Percentiles rank a stretch among this genome's conserved stretches.
Conservation (phyloP, 2,888 invertebrate genomes). For the Drosophila silvestris region DNA sequence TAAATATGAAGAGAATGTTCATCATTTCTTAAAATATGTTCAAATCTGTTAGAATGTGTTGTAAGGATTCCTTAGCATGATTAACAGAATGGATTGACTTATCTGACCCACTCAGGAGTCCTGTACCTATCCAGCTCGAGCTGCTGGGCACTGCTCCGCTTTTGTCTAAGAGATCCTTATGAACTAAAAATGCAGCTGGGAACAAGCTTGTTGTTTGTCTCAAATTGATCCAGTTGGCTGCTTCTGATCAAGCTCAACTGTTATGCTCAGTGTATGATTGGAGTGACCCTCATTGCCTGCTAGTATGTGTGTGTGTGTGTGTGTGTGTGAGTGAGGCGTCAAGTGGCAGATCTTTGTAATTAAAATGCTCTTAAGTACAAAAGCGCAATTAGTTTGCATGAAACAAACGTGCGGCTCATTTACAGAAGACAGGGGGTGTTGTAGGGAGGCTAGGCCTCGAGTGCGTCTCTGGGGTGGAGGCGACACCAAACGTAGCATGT, state of each 20-base stretch:
- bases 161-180: neutral
- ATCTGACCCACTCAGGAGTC: neutral
- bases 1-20: neutral
- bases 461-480: conserved; percentile 63
- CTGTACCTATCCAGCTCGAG: neutral
- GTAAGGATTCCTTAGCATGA: rapidly evolving
- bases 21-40: neutral
- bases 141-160: neutral
- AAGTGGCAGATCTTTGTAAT: conserved; percentile 69
- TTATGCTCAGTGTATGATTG: conserved; percentile 40
- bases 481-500: conserved; percentile 70
- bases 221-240: neutral
- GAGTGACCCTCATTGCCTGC: conserved; percentile 66
- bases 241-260: too few relatives aligned
- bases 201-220: neutral
- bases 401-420: conserved; percentile 68
- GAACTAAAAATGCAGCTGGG: neutral
- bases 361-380: conserved; percentile 76
- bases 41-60: neutral
- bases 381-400: conserved; percentile 81
- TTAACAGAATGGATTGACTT: neutral
- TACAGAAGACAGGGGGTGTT: conserved; percentile 34
- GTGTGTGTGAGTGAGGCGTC: conserved; percentile 51
- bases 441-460: conserved; percentile 5
- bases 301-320: conserved; percentile 6